phyloP scores from a whole-genome alignment of 2,888 invertebrate genomes.

The Pachymerium ferrugineum region DNA sequence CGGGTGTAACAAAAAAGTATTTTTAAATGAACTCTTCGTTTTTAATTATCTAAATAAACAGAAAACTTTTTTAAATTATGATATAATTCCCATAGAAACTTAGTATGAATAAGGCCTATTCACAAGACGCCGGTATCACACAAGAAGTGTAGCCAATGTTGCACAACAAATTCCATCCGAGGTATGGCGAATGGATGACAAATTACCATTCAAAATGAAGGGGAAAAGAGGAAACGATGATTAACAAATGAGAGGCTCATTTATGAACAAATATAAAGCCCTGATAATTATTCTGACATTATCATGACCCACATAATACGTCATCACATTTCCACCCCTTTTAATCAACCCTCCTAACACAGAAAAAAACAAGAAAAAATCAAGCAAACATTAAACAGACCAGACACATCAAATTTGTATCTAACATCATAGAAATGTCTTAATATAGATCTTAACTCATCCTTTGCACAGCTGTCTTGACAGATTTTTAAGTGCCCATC shows the following conservation, averaged over 20 bases:
- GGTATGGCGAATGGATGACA: background rate
- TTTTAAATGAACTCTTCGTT: no score
- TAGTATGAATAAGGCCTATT: no score
- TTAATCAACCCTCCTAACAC: background rate
- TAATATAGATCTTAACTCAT: conserved; percentile 16
- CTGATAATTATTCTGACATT: background rate
- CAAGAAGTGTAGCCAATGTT: background rate
- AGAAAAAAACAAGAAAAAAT: background rate
- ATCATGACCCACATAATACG: background rate
- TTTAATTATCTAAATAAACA: background rate
- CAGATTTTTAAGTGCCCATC: conserved; percentile 18
- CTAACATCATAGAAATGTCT: no score
- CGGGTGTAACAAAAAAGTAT: no score
- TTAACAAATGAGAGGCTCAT: background rate
- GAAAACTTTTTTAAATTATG: no score
- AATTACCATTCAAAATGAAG: background rate
- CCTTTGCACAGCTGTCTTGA: conserved; percentile 2
- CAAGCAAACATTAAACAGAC: background rate
- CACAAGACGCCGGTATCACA: no score
- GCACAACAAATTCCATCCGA: background rate
- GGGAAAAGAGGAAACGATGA: background rate
- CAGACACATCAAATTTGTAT: background rate
- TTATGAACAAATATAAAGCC: background rate
- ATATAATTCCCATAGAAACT: no score
- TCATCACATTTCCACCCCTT: background rate